Conservation (phyloP, 2,113 vertebrate species). For the Dipodomys spectabilis region DNA sequence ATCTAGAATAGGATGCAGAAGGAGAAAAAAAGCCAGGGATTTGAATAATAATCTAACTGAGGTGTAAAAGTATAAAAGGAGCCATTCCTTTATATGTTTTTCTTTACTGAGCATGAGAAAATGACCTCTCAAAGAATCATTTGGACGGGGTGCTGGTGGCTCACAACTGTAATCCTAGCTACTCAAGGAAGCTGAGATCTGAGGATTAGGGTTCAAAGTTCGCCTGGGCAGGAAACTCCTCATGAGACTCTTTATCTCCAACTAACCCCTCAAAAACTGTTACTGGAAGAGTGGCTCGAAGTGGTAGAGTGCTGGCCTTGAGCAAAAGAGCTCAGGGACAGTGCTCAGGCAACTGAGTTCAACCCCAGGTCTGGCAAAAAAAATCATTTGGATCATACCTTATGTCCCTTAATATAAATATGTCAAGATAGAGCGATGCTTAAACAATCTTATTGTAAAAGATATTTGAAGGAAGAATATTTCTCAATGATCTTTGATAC, state of each 20-base stretch:
- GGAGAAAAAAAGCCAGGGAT: not conserved
- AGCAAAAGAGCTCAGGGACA: too few relatives aligned
- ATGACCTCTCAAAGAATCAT: not conserved
- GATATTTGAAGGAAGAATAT: not conserved
- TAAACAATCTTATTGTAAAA: not conserved
- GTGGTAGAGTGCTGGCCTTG: too few relatives aligned
- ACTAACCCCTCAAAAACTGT: too few relatives aligned
- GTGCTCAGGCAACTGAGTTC: too few relatives aligned
- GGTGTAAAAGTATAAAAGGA: not conserved
- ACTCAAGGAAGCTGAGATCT: too few relatives aligned
- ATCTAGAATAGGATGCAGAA: not conserved
- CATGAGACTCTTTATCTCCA: too few relatives aligned
- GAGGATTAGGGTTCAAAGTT: too few relatives aligned
- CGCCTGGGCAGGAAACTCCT: too few relatives aligned
- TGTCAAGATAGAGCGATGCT: not conserved
- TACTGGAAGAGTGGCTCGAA: too few relatives aligned
- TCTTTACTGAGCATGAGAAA: constrained; percentile 2
- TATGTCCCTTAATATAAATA: constrained; percentile 29
- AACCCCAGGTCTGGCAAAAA: too few relatives aligned
- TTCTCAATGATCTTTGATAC: not conserved
- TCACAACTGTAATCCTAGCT: too few relatives aligned
- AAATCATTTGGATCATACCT: not conserved
- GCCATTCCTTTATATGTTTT: not conserved
- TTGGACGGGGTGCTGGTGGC: too few relatives aligned
- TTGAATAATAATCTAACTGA: not conserved